A percentile compares a stretch with the other conserved stretches of the same genome.
These are phyloP conservation scores for Lemur catta DNA, from an alignment of 2,797 vertebrate genomes.

Conservation along the genomic window DNA sequence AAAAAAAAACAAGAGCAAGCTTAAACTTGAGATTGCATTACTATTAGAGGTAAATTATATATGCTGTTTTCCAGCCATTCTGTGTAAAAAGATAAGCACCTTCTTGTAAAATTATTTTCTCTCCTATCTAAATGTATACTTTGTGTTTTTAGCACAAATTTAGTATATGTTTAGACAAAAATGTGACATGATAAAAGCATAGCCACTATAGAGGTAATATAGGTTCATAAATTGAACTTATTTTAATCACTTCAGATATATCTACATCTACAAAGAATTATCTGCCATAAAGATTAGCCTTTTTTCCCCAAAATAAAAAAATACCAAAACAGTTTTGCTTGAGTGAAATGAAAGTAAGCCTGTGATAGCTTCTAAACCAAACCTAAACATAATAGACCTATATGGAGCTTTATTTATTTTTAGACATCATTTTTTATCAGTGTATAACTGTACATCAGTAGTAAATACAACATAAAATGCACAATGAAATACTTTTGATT, in stretches of 20 bases:
- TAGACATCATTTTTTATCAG: neutral
- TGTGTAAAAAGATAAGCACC: neutral
- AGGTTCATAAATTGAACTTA: neutral
- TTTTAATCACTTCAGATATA: neutral
- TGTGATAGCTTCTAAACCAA: neutral
- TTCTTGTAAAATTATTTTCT: slow-evolving; percentile 6
- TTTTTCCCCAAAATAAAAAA: neutral
- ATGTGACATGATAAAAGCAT: neutral
- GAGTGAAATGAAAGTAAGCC: neutral
- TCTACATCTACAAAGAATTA: neutral
- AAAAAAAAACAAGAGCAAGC: neutral
- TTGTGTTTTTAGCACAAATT: neutral
- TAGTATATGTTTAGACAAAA: neutral
- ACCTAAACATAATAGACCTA: neutral
- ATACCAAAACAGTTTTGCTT: neutral
- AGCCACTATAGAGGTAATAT: neutral
- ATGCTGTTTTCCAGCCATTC: neutral
- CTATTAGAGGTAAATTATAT: neutral
- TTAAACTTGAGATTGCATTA: neutral
- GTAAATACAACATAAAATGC: neutral
- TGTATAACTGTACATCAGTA: neutral
- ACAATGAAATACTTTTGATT: neutral
- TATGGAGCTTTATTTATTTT: neutral
- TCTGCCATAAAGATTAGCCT: neutral
- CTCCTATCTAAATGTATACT: neutral